Evolutionary conservation across 2,888 invertebrate species (phyloP), one percentile per base, ranked within the genome.

Genomic region (Caenorhabditis drosophilae): DNA sequence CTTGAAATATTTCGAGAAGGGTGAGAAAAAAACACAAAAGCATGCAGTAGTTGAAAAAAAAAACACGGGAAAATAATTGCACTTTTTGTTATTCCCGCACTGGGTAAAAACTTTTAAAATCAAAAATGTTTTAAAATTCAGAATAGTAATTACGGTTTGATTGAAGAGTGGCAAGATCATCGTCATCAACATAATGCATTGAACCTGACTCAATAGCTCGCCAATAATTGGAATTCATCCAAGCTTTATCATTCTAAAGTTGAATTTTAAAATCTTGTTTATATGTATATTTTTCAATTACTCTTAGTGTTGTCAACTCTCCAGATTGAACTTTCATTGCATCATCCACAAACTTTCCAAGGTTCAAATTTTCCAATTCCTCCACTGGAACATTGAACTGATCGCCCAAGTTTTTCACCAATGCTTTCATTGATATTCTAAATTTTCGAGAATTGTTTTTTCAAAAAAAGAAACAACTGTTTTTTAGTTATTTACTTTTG

Each of bases 401-500:
- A 48, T 79, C 79, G 15, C 79, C 79, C 25, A 79, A 70, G 41
- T 78, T 78, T 45, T 75, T 79, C 16, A 79, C 79, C 25, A 79
- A 54, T 23, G 78, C 78, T 46, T 75, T 76, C 78, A 79, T 78
- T 1, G 77, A 75, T 1, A 79, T 59, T 52, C 75, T 76, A 36
- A 40, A 48, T 20, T 23, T 20, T 31, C 25, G 11, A n/a, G 9
- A 11, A 15, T 4, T 22, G 20, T 46, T 25, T 25, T 12, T 23
- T n/a, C 4, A 31, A 15, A 34, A 7, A n/a, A 12, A 15, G 23
- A 25, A 15, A 51, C 42, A 25, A 42, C n/a, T n/a, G n/a, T n/a
- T n/a, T n/a, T n/a, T n/a, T n/a, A n/a, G n/a, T n/a, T n/a, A 62
- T 72, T 34, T 27, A 77, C 77, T 77, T 74, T 48, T 80, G 67